phyloP scores from a whole-genome alignment of 2,888 invertebrate genomes.

The Eupithecia insigniata region DNA sequence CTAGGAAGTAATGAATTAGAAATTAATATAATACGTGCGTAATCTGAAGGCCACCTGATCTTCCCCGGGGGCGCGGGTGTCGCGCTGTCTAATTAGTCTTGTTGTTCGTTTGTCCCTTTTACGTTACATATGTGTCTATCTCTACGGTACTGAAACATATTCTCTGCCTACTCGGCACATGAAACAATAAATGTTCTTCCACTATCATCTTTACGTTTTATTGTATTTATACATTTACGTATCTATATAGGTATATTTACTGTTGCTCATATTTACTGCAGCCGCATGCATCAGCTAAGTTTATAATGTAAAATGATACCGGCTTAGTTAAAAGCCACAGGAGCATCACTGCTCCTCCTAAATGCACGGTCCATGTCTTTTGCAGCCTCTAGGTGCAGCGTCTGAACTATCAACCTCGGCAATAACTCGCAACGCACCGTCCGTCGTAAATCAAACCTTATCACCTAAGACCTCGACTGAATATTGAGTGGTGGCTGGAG shows the following conservation, averaged over 20 bases:
- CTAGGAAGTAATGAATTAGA: not conserved
- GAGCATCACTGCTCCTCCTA: constrained; percentile 13
- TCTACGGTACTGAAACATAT: not conserved
- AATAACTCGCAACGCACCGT: constrained; percentile 4
- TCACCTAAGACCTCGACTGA: constrained; percentile 12
- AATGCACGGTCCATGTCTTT: constrained; percentile 29
- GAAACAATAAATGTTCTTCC: not conserved
- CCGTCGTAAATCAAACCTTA: constrained; percentile 25
- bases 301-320: not conserved
- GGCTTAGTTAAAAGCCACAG: not conserved
- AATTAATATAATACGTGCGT: constrained; percentile 11
- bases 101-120: not conserved
- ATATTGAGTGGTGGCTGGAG: constrained; percentile 17
- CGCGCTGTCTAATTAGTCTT: not conserved
- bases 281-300: not conserved
- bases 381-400: constrained; percentile 21
- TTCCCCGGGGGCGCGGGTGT: not conserved
- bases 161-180: not conserved
- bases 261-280: not conserved
- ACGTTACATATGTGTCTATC: not conserved
- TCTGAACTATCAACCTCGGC: constrained; percentile 37
- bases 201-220: not conserved
- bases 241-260: not conserved
- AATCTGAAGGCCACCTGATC: not conserved
- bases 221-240: not conserved